Evolutionary conservation across 2,888 invertebrate species (phyloP).

Genomic region (Marronus borbonicus): DNA sequence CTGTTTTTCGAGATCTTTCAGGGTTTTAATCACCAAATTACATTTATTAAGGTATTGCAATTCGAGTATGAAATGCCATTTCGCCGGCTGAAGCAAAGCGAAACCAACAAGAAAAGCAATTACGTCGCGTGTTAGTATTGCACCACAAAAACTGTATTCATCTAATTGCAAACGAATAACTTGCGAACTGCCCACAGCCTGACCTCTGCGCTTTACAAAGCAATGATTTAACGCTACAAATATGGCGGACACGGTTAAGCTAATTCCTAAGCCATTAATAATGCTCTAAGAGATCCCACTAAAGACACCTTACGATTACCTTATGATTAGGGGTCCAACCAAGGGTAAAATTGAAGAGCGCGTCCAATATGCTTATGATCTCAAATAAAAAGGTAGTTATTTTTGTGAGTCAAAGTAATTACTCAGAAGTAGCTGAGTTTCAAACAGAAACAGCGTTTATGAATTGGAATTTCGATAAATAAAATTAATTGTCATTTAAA

Average conservation of each 20-base stretch:
- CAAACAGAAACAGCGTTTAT: too few relatives aligned
- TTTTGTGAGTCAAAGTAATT: too few relatives aligned
- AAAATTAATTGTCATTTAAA: too few relatives aligned
- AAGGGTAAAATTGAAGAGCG: conserved; percentile 84
- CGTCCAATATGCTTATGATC: conserved; percentile 82
- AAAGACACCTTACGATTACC: conserved; percentile 82
- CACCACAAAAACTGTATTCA: conserved; percentile 78
- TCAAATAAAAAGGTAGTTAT: too few relatives aligned
- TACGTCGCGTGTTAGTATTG: conserved; percentile 79
- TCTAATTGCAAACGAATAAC: conserved; percentile 78
- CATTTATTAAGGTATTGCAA: conserved; percentile 66
- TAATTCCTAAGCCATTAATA: conserved; percentile 81
- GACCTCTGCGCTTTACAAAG: conserved; percentile 83
- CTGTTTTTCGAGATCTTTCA: conserved; percentile 65
- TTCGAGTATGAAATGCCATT: conserved; percentile 79
- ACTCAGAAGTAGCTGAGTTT: too few relatives aligned
- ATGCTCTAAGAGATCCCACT: conserved; percentile 82
- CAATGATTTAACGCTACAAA: conserved; percentile 87
- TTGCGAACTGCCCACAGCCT: conserved; percentile 85
- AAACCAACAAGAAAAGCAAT: conserved; percentile 79
- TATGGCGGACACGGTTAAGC: conserved; percentile 83
- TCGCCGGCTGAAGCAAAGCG: conserved; percentile 79
- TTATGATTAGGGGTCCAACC: conserved; percentile 82
- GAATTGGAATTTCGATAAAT: too few relatives aligned
- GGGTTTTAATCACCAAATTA: conserved; percentile 63